A percentile compares a stretch with the other conserved stretches of the same genome.
These are phyloP conservation scores for Orientallactaga bullata DNA, from an alignment of 2,113 vertebrate species.

Conservation along the genomic window DNA sequence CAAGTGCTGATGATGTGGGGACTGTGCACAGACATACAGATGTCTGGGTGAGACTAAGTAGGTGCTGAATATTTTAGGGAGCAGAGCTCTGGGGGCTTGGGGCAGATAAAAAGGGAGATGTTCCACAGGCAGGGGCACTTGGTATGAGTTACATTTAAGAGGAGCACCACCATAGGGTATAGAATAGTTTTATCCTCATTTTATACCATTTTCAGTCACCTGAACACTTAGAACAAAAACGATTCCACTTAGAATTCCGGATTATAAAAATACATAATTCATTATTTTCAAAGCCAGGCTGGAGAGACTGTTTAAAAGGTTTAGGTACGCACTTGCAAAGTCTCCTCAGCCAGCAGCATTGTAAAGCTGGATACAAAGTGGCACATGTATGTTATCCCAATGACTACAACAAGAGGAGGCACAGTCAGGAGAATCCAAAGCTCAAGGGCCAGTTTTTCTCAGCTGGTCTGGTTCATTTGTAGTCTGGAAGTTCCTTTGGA, in stretches of 20 bases:
- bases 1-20: accelerated
- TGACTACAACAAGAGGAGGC: too few relatives aligned
- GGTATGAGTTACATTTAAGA: not conserved
- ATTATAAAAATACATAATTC: not conserved
- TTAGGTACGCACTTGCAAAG: too few relatives aligned
- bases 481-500: too few relatives aligned
- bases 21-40: accelerated
- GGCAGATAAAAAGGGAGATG: not conserved
- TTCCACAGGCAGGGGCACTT: not conserved
- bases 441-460: not conserved
- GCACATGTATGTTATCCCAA: too few relatives aligned
- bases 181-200: not conserved
- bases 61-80: accelerated
- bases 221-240: not conserved
- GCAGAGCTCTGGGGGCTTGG: accelerated
- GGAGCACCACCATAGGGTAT: not conserved
- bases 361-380: too few relatives aligned
- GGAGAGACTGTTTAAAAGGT: too few relatives aligned
- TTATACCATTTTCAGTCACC: not conserved
- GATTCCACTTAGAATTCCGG: not conserved
- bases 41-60: not conserved
- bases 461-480: too few relatives aligned
- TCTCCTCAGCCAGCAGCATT: too few relatives aligned
- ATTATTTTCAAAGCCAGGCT: too few relatives aligned
- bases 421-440: too few relatives aligned